phyloP scores from a whole-genome alignment of 2,113 vertebrate genomes.

The Crypturellus undulatus region DNA sequence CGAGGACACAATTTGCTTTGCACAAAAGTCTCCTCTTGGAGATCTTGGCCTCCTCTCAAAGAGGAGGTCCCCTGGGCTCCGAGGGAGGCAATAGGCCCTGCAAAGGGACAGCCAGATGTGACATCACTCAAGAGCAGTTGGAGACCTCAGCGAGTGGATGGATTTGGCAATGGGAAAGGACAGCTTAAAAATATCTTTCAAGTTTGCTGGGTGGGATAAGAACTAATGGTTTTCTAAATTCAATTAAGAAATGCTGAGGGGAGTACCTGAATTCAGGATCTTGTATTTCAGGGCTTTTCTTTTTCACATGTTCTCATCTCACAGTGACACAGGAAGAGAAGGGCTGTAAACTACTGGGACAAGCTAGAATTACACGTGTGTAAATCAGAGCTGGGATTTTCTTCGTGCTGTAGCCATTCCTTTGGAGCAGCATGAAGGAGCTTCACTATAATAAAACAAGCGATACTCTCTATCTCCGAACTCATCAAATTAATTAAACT shows the following conservation, averaged over 20 bases:
- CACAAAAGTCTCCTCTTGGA: background rate
- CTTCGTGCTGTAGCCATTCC: background rate
- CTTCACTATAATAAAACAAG: background rate
- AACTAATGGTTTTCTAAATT: background rate
- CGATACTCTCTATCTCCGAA: background rate
- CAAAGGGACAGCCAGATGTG: background rate
- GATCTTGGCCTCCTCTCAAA: background rate
- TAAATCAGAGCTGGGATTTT: background rate
- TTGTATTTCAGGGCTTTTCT: background rate
- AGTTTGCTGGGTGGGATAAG: background rate
- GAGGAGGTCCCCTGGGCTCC: background rate
- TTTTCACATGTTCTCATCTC: rapidly evolving
- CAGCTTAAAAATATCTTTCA: background rate
- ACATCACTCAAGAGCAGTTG: background rate
- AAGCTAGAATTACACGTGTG: too few relatives aligned
- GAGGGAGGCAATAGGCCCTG: background rate
- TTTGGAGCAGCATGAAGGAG: background rate
- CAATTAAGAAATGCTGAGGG: background rate
- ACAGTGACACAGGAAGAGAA: rapidly evolving
- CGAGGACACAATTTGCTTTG: background rate
- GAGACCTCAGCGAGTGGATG: background rate
- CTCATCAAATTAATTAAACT: background rate
- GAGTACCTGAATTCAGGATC: background rate
- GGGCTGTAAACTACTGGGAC: background rate
- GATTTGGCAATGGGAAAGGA: background rate